Evolutionary conservation across 1,140 invertebrate genomes (phyloP), one percentile per base, ranked within the genome.

Genomic region (Epicauta chinensis): DNA sequence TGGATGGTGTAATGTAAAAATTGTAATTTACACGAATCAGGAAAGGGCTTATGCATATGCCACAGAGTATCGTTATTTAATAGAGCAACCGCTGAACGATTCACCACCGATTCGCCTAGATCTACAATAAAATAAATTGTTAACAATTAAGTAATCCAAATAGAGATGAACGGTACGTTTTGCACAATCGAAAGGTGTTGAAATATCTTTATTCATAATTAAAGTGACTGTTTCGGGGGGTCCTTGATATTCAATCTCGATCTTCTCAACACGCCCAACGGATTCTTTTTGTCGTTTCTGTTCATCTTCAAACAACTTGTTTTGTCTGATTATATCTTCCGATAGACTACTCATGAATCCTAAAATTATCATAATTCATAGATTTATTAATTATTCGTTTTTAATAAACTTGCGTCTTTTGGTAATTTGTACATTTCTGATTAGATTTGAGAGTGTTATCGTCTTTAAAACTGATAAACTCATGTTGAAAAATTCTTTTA

Each of bases 21-120:
- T 65, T 82, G 72, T 3, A 98, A 58, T n/a, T 80, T 79, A 67
- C 93, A 97, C 53, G 83, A 79, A 37, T 83, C 78, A 15, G 76
- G 75, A 0, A 98, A 69, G 0, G 94, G 94, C 61, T 81, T 78
- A 65, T 97, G 88, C 86, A 98, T 92, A 65, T 98, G 93, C 93
- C 93, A 98, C 2, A 86, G 71, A 0, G 79, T 73, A 29, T 71
- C 69, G 6, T 81, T 83, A 71, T 98, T 82, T 0, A 97, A 75
- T 14, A 89, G 64, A 0, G 93, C 94, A 6, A 97, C 63, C 0
- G 84, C 90, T 41, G 86, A 83, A 16, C 79, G 71, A 35, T 87
- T 80, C 11, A 75, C 75, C 14, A 92, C 72, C 51, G 81, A 80
- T 65, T 94, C 87, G 23, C 73, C 75, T 73, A 84, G 56, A 89